Evolutionary conservation across 2,113 vertebrate species (phyloP).

Genomic region (Lucifuga dentata): DNA sequence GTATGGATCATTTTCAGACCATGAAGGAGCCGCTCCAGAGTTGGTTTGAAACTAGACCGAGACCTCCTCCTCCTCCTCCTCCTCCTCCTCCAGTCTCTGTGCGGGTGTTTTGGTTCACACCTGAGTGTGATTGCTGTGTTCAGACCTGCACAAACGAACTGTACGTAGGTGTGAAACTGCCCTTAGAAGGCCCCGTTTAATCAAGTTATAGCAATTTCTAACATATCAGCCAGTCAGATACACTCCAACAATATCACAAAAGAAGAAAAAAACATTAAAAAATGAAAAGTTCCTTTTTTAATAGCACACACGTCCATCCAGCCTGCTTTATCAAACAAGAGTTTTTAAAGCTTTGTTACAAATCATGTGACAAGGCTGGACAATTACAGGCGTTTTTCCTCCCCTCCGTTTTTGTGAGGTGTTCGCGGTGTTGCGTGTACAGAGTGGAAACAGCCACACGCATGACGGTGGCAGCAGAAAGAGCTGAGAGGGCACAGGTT

Average conservation of each 20-base stretch:
- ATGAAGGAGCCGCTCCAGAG: too few species aligned
- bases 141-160: too few species aligned
- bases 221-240: slow-evolving; percentile 42
- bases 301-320: slow-evolving; percentile 41
- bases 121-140: too few species aligned
- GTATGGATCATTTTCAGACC: too few species aligned
- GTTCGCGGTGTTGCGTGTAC: slow-evolving; percentile 46
- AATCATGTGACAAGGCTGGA: slow-evolving; percentile 59
- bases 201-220: slow-evolving; percentile 53
- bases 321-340: slow-evolving; percentile 40
- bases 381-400: slow-evolving; percentile 38
- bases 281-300: slow-evolving; percentile 60
- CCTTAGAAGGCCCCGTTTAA: slow-evolving; percentile 58
- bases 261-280: too few species aligned
- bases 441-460: slow-evolving; percentile 64
- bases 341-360: slow-evolving; percentile 53
- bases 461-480: slow-evolving; percentile 78
- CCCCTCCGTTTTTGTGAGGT: slow-evolving; percentile 18
- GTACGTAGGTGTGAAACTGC: too few species aligned
- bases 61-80: too few species aligned
- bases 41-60: too few species aligned
- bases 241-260: slow-evolving; percentile 33
- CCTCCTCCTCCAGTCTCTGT: too few species aligned
- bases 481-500: slow-evolving; percentile 82
- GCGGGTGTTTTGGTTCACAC: too few species aligned